phyloP scores from a whole-genome alignment of 2,797 vertebrate species.

The Clamator glandarius region DNA sequence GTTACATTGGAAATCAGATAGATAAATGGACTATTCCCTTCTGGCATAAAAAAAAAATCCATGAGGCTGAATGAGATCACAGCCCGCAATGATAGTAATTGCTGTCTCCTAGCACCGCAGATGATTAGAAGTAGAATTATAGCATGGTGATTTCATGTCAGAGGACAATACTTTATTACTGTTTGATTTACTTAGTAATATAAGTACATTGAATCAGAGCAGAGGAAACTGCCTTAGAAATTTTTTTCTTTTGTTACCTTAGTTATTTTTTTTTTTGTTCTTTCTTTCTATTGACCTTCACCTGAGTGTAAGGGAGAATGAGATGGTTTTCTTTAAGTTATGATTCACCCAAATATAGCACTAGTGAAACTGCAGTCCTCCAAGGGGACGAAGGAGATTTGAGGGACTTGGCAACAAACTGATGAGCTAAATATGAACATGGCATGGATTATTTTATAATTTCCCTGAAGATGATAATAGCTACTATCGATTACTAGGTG shows the following conservation, averaged over 20 bases:
- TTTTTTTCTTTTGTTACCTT: not conserved
- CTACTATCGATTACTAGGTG: not conserved
- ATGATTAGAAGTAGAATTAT: conserved; percentile 36
- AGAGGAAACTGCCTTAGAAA: not conserved
- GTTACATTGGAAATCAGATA: not conserved
- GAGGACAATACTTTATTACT: conserved; percentile 41
- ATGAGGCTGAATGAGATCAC: conserved; percentile 19
- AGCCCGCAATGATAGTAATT: not conserved
- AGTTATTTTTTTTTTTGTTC: not conserved
- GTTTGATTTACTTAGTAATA: conserved; percentile 49
- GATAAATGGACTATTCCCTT: not conserved
- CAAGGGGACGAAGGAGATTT: not conserved
- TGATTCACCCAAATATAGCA: not conserved
- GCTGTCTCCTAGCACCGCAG: conserved; percentile 13
- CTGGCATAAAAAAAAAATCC: not conserved
- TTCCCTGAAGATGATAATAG: not conserved
- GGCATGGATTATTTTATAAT: not conserved
- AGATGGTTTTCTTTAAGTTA: not conserved
- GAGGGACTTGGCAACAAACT: not conserved
- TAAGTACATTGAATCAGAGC: conserved; percentile 7
- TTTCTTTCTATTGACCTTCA: not conserved
- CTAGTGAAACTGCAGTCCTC: not conserved
- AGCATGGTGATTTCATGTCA: conserved; percentile 34
- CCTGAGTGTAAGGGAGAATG: not conserved
- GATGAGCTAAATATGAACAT: not conserved